These are phyloP conservation scores for Timema cristinae DNA, from an alignment of 2,888 invertebrate genomes.

Conservation along the genomic window DNA sequence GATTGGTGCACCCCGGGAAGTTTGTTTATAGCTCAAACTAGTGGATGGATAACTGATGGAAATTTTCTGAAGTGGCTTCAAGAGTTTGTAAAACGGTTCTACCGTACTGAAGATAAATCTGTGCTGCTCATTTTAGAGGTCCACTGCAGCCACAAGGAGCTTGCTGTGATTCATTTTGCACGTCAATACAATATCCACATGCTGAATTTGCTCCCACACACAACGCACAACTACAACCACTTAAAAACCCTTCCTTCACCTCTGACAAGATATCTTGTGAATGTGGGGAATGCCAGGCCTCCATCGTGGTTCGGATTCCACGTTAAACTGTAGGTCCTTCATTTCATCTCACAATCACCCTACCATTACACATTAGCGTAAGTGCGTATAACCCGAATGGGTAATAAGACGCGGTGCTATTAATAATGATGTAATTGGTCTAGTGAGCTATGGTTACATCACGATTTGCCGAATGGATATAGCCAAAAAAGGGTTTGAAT, in stretches of 20 bases:
- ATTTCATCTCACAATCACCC: too few species aligned
- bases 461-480: conserved; percentile 27
- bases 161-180: conserved; percentile 34
- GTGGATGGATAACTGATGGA: conserved; percentile 26
- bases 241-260: too few species aligned
- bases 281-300: too few species aligned
- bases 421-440: conserved; percentile 29
- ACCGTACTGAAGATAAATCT: conserved; percentile 30
- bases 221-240: too few species aligned
- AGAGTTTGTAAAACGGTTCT: conserved; percentile 25
- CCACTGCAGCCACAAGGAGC: conserved; percentile 33
- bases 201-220: conserved; percentile 33
- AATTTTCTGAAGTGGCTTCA: conserved; percentile 22
- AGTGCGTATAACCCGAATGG: too few species aligned
- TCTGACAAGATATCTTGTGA: too few species aligned
- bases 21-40: conserved; percentile 23
- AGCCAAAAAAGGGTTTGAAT: conserved; percentile 12
- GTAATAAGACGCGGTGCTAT: too few species aligned
- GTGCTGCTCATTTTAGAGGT: conserved; percentile 35
- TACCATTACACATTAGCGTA: too few species aligned
- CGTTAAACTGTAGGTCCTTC: too few species aligned
- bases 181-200: conserved; percentile 33
- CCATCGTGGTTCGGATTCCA: too few species aligned
- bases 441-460: conserved; percentile 28
- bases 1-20: conserved; percentile 28